phyloP scores from a whole-genome alignment of 2,888 invertebrate genomes.

The Drosophila diplacantha region DNA sequence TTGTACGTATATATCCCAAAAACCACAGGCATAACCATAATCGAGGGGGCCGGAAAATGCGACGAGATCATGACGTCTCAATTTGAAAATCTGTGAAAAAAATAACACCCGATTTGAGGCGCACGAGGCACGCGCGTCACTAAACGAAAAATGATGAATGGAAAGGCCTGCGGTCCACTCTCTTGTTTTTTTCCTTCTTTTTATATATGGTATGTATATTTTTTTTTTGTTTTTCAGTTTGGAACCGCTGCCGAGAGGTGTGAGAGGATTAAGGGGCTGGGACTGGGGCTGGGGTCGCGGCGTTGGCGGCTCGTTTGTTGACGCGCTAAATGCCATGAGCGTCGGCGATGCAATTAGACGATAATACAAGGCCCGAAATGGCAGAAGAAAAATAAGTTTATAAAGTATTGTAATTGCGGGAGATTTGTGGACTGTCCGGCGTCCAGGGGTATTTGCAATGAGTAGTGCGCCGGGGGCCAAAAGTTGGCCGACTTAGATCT shows the following conservation, averaged over 20 bases:
- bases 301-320: slow-evolving; percentile 70
- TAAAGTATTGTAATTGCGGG: slow-evolving; percentile 44
- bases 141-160: slow-evolving; percentile 69
- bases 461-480: slow-evolving; percentile 43
- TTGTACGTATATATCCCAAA: slow-evolving; percentile 42
- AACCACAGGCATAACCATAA: slow-evolving; percentile 9
- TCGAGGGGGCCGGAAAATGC: slow-evolving; percentile 9
- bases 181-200: slow-evolving; percentile 16
- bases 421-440: slow-evolving; percentile 35
- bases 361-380: slow-evolving; percentile 52
- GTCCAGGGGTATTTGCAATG: slow-evolving; percentile 41
- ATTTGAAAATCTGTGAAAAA: slow-evolving; percentile 60
- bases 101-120: slow-evolving; percentile 55
- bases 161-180: slow-evolving; percentile 54
- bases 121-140: slow-evolving; percentile 72
- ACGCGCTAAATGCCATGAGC: slow-evolving; percentile 69
- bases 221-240: slow-evolving; percentile 27
- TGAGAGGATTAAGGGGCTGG: slow-evolving; percentile 13
- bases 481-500: slow-evolving; percentile 42
- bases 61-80: slow-evolving; percentile 64
- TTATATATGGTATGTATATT: background rate
- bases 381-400: slow-evolving; percentile 35
- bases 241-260: slow-evolving; percentile 23
- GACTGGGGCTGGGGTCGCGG: slow-evolving; percentile 35
- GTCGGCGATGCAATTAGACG: slow-evolving; percentile 67